Evolutionary conservation across 2,797 vertebrate genomes (phyloP).

Genomic region (Rallus crepitans): DNA sequence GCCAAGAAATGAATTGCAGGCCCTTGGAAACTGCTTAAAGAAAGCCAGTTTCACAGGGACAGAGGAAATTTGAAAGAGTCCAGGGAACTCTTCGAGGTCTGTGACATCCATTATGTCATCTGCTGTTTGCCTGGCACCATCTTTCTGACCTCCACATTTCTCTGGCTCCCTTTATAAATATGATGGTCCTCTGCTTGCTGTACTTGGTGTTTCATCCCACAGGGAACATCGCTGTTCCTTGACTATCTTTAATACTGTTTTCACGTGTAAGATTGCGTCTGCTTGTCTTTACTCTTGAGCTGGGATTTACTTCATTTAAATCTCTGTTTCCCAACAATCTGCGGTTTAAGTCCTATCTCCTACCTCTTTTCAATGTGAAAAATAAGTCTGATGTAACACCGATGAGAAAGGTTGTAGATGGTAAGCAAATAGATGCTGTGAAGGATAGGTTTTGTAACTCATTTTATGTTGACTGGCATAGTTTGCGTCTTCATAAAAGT

Average conservation of each 20-base stretch:
- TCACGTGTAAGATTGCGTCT: neutral
- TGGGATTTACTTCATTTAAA: neutral
- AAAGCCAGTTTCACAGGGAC: constrained; percentile 38
- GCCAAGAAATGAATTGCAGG: constrained; percentile 69
- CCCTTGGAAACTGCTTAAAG: constrained; percentile 62
- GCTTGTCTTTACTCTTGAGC: neutral
- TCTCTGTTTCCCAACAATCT: neutral
- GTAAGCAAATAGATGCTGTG: neutral
- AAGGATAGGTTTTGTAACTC: neutral
- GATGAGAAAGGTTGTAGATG: neutral
- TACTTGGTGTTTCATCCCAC: neutral
- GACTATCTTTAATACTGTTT: neutral
- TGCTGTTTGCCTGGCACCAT: neutral
- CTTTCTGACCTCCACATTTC: neutral
- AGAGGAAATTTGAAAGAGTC: constrained; percentile 41
- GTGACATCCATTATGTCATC: neutral
- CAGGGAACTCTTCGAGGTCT: constrained; percentile 5
- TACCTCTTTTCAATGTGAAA: neutral
- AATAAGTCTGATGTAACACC: neutral
- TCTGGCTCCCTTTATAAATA: neutral
- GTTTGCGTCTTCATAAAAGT: neutral
- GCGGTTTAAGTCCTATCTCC: neutral
- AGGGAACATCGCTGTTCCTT: neutral
- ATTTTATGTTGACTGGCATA: neutral
- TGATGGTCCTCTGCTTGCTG: neutral